Evolutionary conservation across 2,888 invertebrate species (phyloP).

Genomic region (Heteromyza rotundicornis): DNA sequence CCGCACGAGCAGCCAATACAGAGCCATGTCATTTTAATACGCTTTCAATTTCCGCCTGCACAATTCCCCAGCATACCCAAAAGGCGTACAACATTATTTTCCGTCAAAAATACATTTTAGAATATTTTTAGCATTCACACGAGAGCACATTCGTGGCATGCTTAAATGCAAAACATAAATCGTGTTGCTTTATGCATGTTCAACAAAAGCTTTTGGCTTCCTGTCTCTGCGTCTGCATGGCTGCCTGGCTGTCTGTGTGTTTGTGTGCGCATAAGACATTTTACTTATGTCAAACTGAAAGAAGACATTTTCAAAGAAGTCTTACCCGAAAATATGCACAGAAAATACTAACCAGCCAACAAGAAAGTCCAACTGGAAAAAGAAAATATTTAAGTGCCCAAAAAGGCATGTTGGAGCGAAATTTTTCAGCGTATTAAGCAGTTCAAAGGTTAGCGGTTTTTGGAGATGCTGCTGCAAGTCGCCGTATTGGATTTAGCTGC

Average conservation of each 20-base stretch:
- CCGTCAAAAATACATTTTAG: neutral
- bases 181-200: neutral
- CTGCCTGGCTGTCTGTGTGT: neutral
- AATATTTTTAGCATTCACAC: neutral
- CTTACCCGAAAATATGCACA: neutral
- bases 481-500: constrained; percentile 16
- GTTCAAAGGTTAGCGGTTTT: constrained; percentile 43
- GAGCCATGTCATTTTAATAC: neutral
- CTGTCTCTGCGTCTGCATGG: neutral
- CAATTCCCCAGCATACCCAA: neutral
- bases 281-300: constrained; percentile 40
- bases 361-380: neutral
- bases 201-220: constrained; percentile 3
- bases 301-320: constrained; percentile 27
- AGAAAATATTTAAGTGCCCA: neutral
- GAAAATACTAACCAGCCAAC: neutral
- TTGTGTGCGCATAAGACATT: constrained; percentile 29
- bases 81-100: neutral
- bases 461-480: constrained; percentile 27
- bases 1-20: too few species aligned
- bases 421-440: constrained; percentile 55
- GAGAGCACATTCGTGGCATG: neutral
- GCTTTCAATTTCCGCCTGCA: constrained; percentile 8
- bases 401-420: constrained; percentile 29
- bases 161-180: neutral